Base-by-base conservation (phyloP, 2,888 invertebrate species). In the Apamea sordens region DNA sequence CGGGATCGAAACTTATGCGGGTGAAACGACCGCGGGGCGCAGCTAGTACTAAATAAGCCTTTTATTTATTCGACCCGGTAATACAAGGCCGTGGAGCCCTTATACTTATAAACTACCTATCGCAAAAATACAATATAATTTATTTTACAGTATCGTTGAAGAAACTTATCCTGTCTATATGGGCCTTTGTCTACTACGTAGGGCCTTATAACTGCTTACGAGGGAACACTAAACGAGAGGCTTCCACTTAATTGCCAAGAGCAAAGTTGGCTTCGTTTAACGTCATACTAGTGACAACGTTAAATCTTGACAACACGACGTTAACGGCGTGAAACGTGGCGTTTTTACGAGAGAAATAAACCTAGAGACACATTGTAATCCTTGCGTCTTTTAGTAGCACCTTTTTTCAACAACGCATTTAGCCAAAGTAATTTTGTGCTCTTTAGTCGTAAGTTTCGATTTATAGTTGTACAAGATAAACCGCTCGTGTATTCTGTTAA, bases 331-430 rank as follows among this genome's bases (percentile, higher is more conserved):
- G 21, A 73, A 70, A 81, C 32, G 73, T 70, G 59, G 28, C 56
- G n/a, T 36, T 65, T 71, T 83, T 81, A 81, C n/a, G 72, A 81
- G n/a, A 64, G 44, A 24, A 61, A 73, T 81, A 73, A 76, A 69
- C 32, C 11, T 36, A 68, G 18, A 61, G 70, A 47, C 18, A 75
- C 28, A 32, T 75, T 68, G 44, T 47, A 61, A 69, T 41, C 24
- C 53, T 53, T 53, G 8, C 1, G 15, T 21, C 13, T 69, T 79
- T 32, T 18, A 28, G 3, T 70, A 56, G 44, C 4, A 50, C 21
- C 44, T 61, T 68, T 28, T 61, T 50, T 59, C 1, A 1, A 28
- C 56, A 36, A 21, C 1, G 2, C 24, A 63, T 68, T 68, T 63
- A 21, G 59, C 24, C 4, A 50, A 75, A 50, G 44, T 68, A 28